A percentile compares a stretch with the other conserved stretches of the same genome.
phyloP scores from a whole-genome alignment of 1,140 invertebrate species.

The Paracyclopina nana region DNA sequence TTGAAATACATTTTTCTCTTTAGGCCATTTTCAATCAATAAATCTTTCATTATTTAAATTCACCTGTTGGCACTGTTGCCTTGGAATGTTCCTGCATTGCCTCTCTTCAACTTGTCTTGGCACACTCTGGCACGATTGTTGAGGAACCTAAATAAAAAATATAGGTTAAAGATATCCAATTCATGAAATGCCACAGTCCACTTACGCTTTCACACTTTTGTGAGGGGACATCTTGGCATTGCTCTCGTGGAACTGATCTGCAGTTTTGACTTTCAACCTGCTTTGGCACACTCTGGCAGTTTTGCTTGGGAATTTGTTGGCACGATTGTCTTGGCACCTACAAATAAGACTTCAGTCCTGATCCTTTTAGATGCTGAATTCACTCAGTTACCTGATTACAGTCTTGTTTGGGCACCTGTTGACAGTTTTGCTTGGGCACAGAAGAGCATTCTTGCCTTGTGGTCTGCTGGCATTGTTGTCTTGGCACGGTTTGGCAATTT shows the following conservation, averaged over 20 bases:
- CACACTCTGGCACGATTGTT: slow-evolving; percentile 14
- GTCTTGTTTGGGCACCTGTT: neutral
- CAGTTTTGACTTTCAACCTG: slow-evolving; percentile 10
- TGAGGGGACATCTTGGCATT: neutral
- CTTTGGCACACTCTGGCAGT: slow-evolving; percentile 6
- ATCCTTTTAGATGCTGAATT: neutral
- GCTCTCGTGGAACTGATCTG: neutral
- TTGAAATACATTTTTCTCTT: too few relatives aligned
- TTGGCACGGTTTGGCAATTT: slow-evolving; percentile 7
- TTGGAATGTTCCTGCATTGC: slow-evolving; percentile 5
- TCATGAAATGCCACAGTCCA: neutral
- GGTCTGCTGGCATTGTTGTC: slow-evolving; percentile 9
- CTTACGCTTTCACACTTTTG: slow-evolving; percentile 8
- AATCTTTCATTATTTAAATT: too few relatives aligned
- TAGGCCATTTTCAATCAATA: too few relatives aligned
- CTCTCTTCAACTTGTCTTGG: neutral
- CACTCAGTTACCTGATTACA: neutral
- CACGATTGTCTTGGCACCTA: neutral
- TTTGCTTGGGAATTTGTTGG: slow-evolving; percentile 8
- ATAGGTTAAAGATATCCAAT: neutral
- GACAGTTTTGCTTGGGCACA: slow-evolving; percentile 12
- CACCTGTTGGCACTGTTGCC: slow-evolving; percentile 6
- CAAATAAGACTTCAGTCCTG: neutral
- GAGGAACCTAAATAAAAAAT: slow-evolving; percentile 4
- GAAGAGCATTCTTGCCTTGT: slow-evolving; percentile 7